These are phyloP conservation scores for Aurelia aurita DNA, from an alignment of 30 jellyfish, hydroid and myxozoan species.

Conservation along the genomic window DNA sequence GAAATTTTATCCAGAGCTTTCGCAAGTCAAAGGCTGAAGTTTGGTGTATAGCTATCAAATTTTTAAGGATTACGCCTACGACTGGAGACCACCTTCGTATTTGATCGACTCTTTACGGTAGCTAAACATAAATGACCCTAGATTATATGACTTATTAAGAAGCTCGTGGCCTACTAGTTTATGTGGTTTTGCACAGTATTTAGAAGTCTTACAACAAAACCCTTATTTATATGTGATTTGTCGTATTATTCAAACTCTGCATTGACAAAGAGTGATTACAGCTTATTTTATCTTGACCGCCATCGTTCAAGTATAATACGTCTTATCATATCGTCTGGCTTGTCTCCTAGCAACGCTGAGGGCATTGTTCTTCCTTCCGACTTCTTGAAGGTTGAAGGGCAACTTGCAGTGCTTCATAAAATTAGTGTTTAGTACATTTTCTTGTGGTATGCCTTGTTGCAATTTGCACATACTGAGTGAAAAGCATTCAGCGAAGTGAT, in stretches of 20 bases:
- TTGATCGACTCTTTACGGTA: constrained; percentile 3
- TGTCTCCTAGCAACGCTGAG: constrained; percentile 32
- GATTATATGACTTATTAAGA: constrained; percentile 20
- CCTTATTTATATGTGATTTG: constrained; percentile 57
- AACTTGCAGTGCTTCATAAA: too few species aligned
- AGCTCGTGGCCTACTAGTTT: constrained; percentile 49
- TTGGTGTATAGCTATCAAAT: neutral
- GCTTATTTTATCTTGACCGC: constrained; percentile 59
- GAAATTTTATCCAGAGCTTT: too few species aligned
- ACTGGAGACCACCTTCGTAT: constrained; percentile 47
- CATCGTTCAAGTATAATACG: constrained; percentile 49
- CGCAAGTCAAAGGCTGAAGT: too few species aligned
- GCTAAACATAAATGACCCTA: constrained; percentile 31
- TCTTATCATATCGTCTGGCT: constrained; percentile 59
- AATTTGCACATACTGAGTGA: too few species aligned
- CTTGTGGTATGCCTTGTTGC: too few species aligned
- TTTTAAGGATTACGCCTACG: constrained; percentile 59
- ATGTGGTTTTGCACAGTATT: constrained; percentile 37
- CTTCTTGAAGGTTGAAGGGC: too few species aligned
- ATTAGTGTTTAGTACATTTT: too few species aligned
- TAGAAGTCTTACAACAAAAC: constrained; percentile 33
- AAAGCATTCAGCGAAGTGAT: too few species aligned
- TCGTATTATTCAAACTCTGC: constrained; percentile 48
- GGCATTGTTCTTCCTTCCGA: constrained; percentile 31
- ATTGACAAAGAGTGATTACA: constrained; percentile 53